Percentiles rank a stretch among this genome's conserved stretches.
Evolutionary conservation across 2,888 invertebrate species (phyloP).

Genomic region (Drosophila peninsularis): DNA sequence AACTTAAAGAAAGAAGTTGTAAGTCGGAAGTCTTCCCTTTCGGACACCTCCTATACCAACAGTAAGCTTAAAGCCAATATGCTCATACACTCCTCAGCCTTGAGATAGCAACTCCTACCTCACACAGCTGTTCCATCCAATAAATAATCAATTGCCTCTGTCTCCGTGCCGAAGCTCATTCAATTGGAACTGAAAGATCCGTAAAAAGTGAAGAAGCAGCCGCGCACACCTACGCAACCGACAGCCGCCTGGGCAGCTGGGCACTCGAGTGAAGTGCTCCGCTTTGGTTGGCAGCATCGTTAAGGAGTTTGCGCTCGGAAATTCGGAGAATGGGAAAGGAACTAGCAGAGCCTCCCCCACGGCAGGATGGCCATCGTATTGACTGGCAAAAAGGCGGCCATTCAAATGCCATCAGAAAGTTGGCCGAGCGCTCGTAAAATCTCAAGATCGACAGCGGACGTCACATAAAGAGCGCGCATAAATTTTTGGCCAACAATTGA

Average conservation of each 20-base stretch:
- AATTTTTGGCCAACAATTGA: constrained; percentile 70
- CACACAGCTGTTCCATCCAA: background rate
- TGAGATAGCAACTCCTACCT: background rate
- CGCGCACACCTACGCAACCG: background rate
- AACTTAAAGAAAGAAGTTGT: background rate
- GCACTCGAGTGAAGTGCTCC: constrained; percentile 32
- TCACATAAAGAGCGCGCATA: constrained; percentile 63
- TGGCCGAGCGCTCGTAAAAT: constrained; percentile 64
- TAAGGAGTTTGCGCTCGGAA: constrained; percentile 11
- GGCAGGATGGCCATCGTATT: constrained; percentile 18
- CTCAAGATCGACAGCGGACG: constrained; percentile 69
- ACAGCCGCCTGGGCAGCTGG: constrained; percentile 20
- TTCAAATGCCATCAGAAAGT: constrained; percentile 46
- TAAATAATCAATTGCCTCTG: background rate
- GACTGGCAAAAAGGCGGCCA: constrained; percentile 25
- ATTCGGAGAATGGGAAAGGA: background rate
- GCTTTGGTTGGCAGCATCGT: constrained; percentile 24
- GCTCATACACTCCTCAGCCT: background rate
- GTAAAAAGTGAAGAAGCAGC: background rate
- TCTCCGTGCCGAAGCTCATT: background rate
- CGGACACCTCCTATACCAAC: background rate
- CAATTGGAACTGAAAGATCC: background rate
- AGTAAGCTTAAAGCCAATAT: background rate
- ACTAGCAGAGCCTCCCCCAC: constrained; percentile 8
- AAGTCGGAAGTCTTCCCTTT: too few species aligned